These are phyloP conservation scores for Ptiloglossa arizonensis DNA, from an alignment of 1,140 invertebrate genomes.

Conservation along the genomic window DNA sequence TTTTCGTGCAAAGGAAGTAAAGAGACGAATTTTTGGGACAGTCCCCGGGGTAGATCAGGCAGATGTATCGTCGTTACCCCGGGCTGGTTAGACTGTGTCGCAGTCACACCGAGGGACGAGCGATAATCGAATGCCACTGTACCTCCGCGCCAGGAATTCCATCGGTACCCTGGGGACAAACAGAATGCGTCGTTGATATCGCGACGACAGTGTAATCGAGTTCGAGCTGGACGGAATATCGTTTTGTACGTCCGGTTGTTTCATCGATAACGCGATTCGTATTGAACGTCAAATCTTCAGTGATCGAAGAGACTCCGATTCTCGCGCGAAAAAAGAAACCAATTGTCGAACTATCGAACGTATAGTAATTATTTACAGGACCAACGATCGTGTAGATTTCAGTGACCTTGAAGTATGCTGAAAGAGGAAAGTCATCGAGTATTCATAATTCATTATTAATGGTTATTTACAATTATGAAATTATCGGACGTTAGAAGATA, in stretches of 20 bases:
- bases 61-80: constrained; percentile 66
- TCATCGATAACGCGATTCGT: not conserved
- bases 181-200: constrained; percentile 59
- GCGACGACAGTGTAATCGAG: constrained; percentile 47
- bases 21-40: constrained; percentile 48
- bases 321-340: too few species aligned
- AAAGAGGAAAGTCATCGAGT: too few species aligned
- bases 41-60: constrained; percentile 65
- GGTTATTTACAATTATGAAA: too few species aligned
- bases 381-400: too few species aligned
- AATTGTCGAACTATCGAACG: too few species aligned
- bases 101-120: constrained; percentile 58
- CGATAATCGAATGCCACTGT: constrained; percentile 72
- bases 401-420: too few species aligned
- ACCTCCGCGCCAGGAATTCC: constrained; percentile 95
- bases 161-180: constrained; percentile 91
- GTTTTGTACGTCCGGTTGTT: not conserved
- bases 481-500: too few species aligned
- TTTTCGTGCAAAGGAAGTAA: constrained; percentile 50
- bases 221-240: constrained; percentile 31
- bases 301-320: not conserved
- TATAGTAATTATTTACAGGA: too few species aligned
- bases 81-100: constrained; percentile 64
- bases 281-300: not conserved
- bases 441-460: too few species aligned